Evolutionary conservation across 2,113 vertebrate genomes (phyloP), one percentile per base, ranked within the genome.

Genomic region (Diphyllodes magnificus): DNA sequence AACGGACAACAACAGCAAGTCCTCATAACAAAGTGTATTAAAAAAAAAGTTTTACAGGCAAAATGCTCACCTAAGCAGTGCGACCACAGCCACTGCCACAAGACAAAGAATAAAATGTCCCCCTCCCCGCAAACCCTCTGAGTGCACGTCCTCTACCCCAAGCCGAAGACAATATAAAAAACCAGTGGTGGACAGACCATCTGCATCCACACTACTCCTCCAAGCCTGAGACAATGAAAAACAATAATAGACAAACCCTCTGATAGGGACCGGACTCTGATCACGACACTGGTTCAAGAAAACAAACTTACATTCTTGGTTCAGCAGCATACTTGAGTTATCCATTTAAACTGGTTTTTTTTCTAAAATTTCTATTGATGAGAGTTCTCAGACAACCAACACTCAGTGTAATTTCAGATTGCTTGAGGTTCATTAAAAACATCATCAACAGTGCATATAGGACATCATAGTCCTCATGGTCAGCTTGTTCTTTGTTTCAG

Each of bases 61-160:
- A 76, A 50, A 86, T 35, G 13, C 5, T 50, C 61, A 37, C 25
- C 7, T 5, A 51, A 2, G 5, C 3, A 1, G 9, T 44, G 11
- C 1, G 7, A 22, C 13, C 20, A 50, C 17, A 42, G 25, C 11
- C 7, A 50, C 6, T 59, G 35, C 21, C 37, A 76, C 2, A 7
- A 68, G 11, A 12, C 21, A 75, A 49, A 25, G 4, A 85, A 21
- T 31, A 42, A 66, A 76, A 50, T 25, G 25, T 0, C 3, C 12
- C 7, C 33, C n/a, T n/a, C 9, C 15, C n/a, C 40, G 6, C 15
- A 35, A 5, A 5, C 15, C 12, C 35, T 49, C 82, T 49, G 24
- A 0, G 1, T 47, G 12, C 30, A 40, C 4, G 4, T 25, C 16
- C 25, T 42, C 31, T 42, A 6, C 10, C 8, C 13, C 10, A 49